These are phyloP conservation scores for Trachymyrmex septentrionalis DNA, from an alignment of 1,140 invertebrate species.

Conservation along the genomic window DNA sequence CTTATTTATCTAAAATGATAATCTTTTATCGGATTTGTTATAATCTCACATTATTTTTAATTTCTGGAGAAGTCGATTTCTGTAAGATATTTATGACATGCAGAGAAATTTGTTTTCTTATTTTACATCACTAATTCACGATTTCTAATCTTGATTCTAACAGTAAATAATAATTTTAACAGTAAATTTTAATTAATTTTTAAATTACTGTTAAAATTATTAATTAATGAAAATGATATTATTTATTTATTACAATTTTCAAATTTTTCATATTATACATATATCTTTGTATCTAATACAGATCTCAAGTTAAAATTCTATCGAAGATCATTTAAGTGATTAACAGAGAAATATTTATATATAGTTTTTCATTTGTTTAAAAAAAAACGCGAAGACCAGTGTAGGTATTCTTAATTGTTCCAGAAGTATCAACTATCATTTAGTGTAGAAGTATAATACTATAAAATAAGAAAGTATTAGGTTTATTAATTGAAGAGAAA, in stretches of 20 bases:
- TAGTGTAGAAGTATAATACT: not conserved
- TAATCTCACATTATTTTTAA: not conserved
- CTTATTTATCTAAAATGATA: conserved; percentile 23
- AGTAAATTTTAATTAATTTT: not conserved
- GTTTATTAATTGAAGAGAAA: not conserved
- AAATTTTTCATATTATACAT: not conserved
- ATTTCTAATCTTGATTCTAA: not conserved
- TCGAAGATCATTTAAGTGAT: too few species aligned
- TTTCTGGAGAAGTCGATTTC: not conserved
- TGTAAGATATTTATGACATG: not conserved
- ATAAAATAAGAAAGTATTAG: not conserved
- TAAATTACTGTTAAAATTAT: too few species aligned
- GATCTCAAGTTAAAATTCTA: not conserved
- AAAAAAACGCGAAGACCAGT: not conserved
- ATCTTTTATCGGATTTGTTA: not conserved
- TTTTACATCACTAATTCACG: not conserved
- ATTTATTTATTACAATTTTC: not conserved
- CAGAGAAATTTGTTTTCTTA: not conserved
- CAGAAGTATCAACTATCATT: not conserved
- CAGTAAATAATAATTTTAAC: not conserved
- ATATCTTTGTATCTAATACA: not conserved
- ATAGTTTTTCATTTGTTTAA: not conserved
- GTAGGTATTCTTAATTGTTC: not conserved
- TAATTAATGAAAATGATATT: not conserved
- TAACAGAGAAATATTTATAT: not conserved